Base-by-base conservation (phyloP, 2,797 vertebrate species). In the Cynopterus sphinx region DNA sequence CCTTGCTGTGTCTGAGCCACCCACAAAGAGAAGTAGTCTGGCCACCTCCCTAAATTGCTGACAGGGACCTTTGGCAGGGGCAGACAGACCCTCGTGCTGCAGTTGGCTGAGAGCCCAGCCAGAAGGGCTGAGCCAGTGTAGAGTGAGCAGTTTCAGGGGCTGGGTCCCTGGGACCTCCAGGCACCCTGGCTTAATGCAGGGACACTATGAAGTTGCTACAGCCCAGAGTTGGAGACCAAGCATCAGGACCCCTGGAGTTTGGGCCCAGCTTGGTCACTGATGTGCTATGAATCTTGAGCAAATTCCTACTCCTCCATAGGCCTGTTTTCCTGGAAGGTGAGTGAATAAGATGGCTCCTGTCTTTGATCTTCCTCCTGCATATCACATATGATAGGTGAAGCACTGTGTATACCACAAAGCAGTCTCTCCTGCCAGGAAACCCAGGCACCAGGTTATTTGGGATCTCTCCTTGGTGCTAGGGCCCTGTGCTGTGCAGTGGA, bases 1-100 rank as follows among this genome's bases (percentile, higher is more conserved):
- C 71, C 92, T 87, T 63, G 31, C 46, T 95, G 63, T 90, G 63
- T 88, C 71, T 82, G 61, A 87, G 33, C 84, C 57, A 46, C 53
- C 82, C 68, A 3, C 68, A 3, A 49, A 61, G 73, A 74, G 96
- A 97, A 97, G 89, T 87, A 71, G 63, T 71, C 95, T 92, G 93
- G 95, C 73, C 68, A 46, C 73, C 92, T 96, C 97, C 87, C 91
- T 83, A 96, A 85, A 95, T 43, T 68, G 90, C 96, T 97, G 95
- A 97, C 82, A 41, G 73, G 1, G 22, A 90, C 92, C 95, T 97
- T 95, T 91, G 92, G 78, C 90, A 63, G 68, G 46, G 65, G 24
- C 87, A 70, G 86, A 77, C 51, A 78, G 28, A 93, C 24, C 92
- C 97, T 87, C 70, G 21, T 96, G 97, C 86, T 96, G 59, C 74